Evolutionary conservation across 2,888 invertebrate species (phyloP).

Genomic region (Eulithis prunata): DNA sequence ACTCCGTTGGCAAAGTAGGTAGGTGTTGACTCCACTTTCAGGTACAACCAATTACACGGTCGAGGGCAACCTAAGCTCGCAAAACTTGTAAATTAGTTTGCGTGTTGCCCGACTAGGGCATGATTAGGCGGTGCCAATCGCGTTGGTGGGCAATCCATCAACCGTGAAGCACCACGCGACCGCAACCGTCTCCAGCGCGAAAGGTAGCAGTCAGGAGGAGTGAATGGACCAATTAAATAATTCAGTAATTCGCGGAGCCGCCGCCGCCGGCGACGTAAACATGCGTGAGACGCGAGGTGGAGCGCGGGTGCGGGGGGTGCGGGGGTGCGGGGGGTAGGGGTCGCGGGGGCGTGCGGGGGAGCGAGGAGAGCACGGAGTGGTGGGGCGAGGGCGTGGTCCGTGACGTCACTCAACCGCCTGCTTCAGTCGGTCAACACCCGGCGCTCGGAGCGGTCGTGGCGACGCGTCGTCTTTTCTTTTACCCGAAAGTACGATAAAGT

Average conservation of each 20-base stretch:
- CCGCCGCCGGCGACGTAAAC: conserved; percentile 79
- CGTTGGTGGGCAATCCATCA: conserved; percentile 68
- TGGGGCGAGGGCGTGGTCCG: conserved; percentile 77
- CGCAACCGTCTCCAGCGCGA: conserved; percentile 65
- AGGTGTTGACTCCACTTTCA: conserved; percentile 16
- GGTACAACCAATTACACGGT: conserved; percentile 26
- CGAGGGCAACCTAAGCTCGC: conserved; percentile 31
- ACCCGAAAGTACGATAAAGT: conserved; percentile 75
- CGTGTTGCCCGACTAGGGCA: conserved; percentile 55
- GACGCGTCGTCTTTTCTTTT: conserved; percentile 70
- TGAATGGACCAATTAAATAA: conserved; percentile 84
- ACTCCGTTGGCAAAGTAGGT: neutral
- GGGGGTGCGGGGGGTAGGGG: conserved; percentile 54
- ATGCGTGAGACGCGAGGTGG: conserved; percentile 73
- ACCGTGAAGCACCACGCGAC: conserved; percentile 47
- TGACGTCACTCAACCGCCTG: conserved; percentile 71
- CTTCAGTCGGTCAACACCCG: conserved; percentile 81
- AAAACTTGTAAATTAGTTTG: conserved; percentile 48
- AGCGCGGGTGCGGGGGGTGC: conserved; percentile 53
- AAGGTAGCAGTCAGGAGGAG: conserved; percentile 77
- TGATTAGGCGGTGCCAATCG: conserved; percentile 71
- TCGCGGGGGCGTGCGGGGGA: conserved; percentile 47
- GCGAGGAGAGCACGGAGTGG: conserved; percentile 56
- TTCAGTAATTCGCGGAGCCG: conserved; percentile 81
- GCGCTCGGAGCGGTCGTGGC: conserved; percentile 76